Evolutionary conservation across 2,888 invertebrate genomes (phyloP).

Genomic region (Kryphioiulus occultus): DNA sequence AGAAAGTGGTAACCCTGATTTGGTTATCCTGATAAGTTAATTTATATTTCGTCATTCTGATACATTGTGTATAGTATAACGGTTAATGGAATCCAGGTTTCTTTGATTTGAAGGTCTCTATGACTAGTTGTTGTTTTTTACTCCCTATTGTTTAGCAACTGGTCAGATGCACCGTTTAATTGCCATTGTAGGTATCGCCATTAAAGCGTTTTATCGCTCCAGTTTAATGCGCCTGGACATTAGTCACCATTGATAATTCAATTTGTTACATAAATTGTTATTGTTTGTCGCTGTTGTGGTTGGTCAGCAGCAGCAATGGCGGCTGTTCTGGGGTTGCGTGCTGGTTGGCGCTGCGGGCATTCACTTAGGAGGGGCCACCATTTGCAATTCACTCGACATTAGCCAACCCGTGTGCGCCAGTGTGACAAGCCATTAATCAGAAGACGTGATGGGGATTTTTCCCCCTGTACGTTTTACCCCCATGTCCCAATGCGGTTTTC

Average conservation of each 20-base stretch:
- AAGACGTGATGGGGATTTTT: not conserved
- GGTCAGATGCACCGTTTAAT: not conserved
- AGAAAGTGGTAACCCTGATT: no score
- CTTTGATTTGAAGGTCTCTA: no score
- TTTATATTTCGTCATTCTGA: no score
- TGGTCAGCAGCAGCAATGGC: not conserved
- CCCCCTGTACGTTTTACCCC: not conserved
- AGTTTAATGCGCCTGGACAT: not conserved
- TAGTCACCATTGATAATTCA: not conserved
- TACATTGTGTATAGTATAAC: no score
- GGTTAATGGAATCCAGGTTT: no score
- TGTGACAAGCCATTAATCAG: not conserved
- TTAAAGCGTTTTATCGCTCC: not conserved
- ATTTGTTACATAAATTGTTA: not conserved
- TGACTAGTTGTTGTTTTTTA: no score
- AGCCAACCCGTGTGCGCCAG: not conserved
- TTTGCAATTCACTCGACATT: not conserved
- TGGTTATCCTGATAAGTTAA: no score
- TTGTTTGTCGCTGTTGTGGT: not conserved
- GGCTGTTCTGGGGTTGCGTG: not conserved
- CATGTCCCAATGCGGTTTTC: not conserved
- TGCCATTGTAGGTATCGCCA: not conserved
- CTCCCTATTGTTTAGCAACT: no score
- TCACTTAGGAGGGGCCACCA: not conserved
- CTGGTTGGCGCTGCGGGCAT: not conserved